Conservation (phyloP, 1,140 invertebrate species). For the Drosophila cardini region DNA sequence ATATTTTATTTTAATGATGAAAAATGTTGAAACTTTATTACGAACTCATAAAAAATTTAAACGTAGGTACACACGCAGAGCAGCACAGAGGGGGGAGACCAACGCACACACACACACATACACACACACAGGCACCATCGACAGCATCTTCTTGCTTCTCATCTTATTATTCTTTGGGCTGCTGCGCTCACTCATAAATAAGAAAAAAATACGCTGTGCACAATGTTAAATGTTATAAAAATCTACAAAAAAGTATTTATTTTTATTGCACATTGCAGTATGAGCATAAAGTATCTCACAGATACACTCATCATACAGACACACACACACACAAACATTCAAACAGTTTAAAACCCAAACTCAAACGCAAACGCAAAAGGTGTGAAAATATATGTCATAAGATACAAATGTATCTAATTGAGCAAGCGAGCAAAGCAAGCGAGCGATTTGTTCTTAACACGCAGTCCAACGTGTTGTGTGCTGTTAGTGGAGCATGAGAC, state of each 20-base stretch:
- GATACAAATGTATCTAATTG: conserved; percentile 83
- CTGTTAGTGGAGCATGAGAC: conserved; percentile 42
- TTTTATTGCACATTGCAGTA: conserved; percentile 76
- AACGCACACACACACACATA: conserved; percentile 55
- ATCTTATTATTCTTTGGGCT: conserved; percentile 34
- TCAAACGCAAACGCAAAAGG: conserved; percentile 61
- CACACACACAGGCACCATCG: conserved; percentile 18
- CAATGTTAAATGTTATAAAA: conserved; percentile 79
- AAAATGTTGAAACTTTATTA: conserved; percentile 85
- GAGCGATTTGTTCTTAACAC: conserved; percentile 73
- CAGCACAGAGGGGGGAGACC: conserved; percentile 28
- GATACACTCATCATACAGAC: conserved; percentile 53
- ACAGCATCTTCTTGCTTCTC: conserved; percentile 31
- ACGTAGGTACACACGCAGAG: conserved; percentile 69
- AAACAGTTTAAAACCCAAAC: conserved; percentile 9
- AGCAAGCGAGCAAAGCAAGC: conserved; percentile 12
- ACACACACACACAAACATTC: conserved; percentile 16
- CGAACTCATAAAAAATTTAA: conserved; percentile 84
- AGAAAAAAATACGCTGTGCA: conserved; percentile 62
- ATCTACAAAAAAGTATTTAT: conserved; percentile 71
- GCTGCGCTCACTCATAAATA: conserved; percentile 65
- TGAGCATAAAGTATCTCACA: conserved; percentile 62
- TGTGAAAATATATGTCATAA: conserved; percentile 83
- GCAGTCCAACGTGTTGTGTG: conserved; percentile 45
- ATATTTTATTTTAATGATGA: conserved; percentile 85